Conservation (phyloP, 2,113 vertebrate genomes). For the Entomyzon cyanotis region DNA sequence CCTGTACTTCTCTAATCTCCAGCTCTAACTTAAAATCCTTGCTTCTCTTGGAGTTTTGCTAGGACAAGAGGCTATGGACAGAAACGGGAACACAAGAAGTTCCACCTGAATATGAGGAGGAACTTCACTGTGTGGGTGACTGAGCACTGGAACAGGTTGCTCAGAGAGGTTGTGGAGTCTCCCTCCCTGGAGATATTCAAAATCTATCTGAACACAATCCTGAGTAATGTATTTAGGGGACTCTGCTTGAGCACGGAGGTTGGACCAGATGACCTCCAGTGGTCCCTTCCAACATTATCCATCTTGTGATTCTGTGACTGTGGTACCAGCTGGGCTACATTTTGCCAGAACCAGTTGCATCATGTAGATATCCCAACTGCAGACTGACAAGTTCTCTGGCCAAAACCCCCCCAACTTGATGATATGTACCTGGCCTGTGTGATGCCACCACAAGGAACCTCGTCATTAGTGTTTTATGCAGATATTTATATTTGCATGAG, state of each 20-base stretch:
- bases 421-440: neutral
- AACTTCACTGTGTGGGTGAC: neutral
- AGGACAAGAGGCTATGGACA: neutral
- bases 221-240: neutral
- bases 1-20: neutral
- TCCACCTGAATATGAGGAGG: neutral
- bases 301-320: neutral
- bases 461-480: neutral
- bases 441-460: neutral
- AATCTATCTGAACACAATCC: neutral
- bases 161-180: neutral
- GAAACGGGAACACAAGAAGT: neutral
- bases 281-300: neutral
- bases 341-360: neutral
- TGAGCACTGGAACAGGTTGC: neutral
- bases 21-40: neutral
- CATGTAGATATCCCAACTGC: neutral
- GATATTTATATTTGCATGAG: neutral
- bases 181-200: neutral
- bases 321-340: neutral
- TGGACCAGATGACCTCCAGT: neutral
- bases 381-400: neutral
- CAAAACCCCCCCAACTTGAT: accelerated
- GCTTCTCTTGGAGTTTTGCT: neutral
- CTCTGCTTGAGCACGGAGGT: neutral